Conservation (phyloP, 2,113 vertebrate genomes). For the Campylorhamphus procurvoides region DNA sequence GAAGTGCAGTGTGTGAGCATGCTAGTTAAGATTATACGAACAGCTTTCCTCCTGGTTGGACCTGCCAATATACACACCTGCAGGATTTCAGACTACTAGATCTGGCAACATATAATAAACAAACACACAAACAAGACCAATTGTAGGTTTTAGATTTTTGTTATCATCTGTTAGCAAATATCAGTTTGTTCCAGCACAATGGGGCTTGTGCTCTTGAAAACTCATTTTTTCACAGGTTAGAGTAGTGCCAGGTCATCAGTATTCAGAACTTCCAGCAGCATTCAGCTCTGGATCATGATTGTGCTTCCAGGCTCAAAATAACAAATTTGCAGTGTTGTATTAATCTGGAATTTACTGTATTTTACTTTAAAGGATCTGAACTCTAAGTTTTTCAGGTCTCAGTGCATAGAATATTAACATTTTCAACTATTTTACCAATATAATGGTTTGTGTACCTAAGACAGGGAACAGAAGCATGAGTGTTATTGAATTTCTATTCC, state of each 20-base stretch:
- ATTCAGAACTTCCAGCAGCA: background rate
- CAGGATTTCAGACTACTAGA: background rate
- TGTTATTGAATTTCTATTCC: background rate
- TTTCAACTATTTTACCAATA: background rate
- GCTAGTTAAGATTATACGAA: rapidly evolving
- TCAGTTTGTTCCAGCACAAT: background rate
- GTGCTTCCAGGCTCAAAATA: background rate
- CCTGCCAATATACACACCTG: background rate
- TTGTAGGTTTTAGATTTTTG: background rate
- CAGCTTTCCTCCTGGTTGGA: background rate
- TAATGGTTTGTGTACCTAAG: background rate
- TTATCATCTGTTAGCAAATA: background rate
- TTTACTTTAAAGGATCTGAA: background rate
- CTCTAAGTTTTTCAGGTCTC: background rate
- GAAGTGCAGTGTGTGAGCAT: background rate
- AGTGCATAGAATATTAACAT: background rate
- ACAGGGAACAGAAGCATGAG: background rate
- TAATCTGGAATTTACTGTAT: background rate
- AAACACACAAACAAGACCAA: background rate
- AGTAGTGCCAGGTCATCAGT: background rate
- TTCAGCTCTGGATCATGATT: background rate
- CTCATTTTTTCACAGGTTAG: background rate
- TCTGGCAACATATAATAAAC: background rate
- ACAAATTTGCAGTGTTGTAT: background rate
- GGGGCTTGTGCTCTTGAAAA: background rate